Conservation (phyloP, 2,797 vertebrate species). For the Petrocephalus schoutedeni region DNA sequence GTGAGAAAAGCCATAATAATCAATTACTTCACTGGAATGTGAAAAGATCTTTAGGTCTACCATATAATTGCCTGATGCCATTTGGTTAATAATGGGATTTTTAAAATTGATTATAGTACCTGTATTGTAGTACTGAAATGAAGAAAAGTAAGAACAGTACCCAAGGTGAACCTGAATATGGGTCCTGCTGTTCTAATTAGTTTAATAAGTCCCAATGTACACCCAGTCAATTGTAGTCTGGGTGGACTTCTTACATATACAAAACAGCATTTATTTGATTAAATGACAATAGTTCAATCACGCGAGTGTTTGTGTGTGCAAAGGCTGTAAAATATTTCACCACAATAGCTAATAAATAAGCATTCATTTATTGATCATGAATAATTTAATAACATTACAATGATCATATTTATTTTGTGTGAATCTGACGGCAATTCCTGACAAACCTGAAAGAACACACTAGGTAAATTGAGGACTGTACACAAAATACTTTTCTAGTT, state of each 20-base stretch:
- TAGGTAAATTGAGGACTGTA: conserved; percentile 76
- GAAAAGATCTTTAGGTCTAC: neutral
- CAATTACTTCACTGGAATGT: neutral
- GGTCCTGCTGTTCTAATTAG: neutral
- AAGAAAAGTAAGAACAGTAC: neutral
- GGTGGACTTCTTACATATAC: neutral
- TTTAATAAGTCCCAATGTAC: neutral
- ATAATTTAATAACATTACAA: conserved; percentile 99
- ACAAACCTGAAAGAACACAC: conserved; percentile 69
- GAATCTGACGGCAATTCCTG: conserved; percentile 69
- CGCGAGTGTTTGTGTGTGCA: neutral
- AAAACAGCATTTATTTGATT: neutral
- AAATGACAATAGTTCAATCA: neutral
- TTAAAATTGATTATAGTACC: neutral
- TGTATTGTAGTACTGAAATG: neutral
- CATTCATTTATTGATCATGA: conserved; percentile 93
- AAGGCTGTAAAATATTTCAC: conserved; percentile 22
- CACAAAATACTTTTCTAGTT: conserved; percentile 96
- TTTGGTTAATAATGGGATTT: neutral
- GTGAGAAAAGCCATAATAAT: neutral
- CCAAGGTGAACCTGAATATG: neutral
- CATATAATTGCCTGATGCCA: neutral
- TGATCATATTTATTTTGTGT: conserved; percentile 79
- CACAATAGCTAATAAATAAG: conserved; percentile 84
- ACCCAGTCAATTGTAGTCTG: neutral